Evolutionary conservation across 2,888 invertebrate genomes (phyloP).

Genomic region (Octonoba sinensis): DNA sequence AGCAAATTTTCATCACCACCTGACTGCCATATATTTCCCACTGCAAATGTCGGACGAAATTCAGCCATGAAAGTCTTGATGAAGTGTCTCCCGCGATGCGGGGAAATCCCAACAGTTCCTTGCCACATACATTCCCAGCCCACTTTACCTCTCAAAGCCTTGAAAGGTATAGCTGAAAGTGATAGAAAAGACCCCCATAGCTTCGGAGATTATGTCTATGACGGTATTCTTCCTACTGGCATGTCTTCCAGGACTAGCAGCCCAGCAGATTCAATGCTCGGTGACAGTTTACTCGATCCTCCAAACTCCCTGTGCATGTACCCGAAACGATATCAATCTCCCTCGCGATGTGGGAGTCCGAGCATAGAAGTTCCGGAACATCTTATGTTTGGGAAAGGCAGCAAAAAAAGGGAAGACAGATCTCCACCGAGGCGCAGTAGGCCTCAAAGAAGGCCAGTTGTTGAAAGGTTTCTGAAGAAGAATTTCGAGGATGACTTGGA

Average conservation of each 20-base stretch:
- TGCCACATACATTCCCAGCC: slow-evolving; percentile 71
- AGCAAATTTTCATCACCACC: slow-evolving; percentile 74
- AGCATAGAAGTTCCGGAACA: slow-evolving; percentile 70
- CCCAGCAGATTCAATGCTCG: slow-evolving; percentile 68
- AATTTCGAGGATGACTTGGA: slow-evolving; percentile 60
- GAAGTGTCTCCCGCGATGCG: slow-evolving; percentile 79
- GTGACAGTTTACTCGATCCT: slow-evolving; percentile 72
- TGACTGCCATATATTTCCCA: slow-evolving; percentile 81
- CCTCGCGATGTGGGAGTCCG: slow-evolving; percentile 69
- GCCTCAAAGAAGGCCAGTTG: slow-evolving; percentile 80
- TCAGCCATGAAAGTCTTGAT: slow-evolving; percentile 76
- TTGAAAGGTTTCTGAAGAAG: slow-evolving; percentile 81
- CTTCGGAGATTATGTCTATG: slow-evolving; percentile 15
- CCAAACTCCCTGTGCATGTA: slow-evolving; percentile 69
- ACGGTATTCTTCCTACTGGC: slow-evolving; percentile 34
- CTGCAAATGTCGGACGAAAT: slow-evolving; percentile 78
- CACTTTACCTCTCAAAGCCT: slow-evolving; percentile 14
- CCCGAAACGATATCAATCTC: slow-evolving; percentile 70
- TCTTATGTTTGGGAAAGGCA: slow-evolving; percentile 67
- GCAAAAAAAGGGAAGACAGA: slow-evolving; percentile 63
- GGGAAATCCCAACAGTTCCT: slow-evolving; percentile 78
- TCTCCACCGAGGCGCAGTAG: slow-evolving; percentile 74
- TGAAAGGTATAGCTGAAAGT: slow-evolving; percentile 16
- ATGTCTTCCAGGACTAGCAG: slow-evolving; percentile 57
- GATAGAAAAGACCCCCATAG: slow-evolving; percentile 4